Conservation (phyloP, 2,888 invertebrate species). For the Sepiola atlantica region DNA sequence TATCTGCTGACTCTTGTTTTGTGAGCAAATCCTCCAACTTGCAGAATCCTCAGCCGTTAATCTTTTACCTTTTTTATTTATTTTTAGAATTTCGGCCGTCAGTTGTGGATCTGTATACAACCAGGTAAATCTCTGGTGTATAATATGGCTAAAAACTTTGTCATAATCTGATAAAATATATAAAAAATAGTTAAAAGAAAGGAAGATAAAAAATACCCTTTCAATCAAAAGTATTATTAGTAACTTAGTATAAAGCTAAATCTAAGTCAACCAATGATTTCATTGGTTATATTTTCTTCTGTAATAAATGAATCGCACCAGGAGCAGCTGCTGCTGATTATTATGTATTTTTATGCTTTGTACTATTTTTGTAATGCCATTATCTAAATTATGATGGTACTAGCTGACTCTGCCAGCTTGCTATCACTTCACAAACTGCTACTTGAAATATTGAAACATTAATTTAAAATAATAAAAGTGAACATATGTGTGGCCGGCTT, state of each 20-base stretch:
- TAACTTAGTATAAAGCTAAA: neutral
- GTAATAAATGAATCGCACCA: neutral
- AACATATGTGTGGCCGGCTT: no score
- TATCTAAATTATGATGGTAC: neutral
- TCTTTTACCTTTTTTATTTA: neutral
- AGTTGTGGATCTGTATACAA: neutral
- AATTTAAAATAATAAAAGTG: no score
- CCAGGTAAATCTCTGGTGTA: neutral
- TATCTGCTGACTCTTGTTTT: neutral
- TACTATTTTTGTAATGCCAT: neutral
- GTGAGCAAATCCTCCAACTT: neutral
- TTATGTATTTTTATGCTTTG: neutral
- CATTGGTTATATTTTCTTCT: neutral
- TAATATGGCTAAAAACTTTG: neutral
- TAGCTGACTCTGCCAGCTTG: no score
- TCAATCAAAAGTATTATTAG: neutral
- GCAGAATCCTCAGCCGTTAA: neutral
- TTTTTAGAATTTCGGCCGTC: neutral
- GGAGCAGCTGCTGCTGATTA: neutral
- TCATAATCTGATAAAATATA: slow-evolving; percentile 14
- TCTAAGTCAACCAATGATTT: neutral
- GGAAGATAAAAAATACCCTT: neutral
- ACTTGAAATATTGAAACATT: no score
- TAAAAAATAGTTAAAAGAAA: neutral
- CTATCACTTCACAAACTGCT: no score